Conservation (phyloP, 2,797 vertebrate genomes). For the Muscicapa striata region DNA sequence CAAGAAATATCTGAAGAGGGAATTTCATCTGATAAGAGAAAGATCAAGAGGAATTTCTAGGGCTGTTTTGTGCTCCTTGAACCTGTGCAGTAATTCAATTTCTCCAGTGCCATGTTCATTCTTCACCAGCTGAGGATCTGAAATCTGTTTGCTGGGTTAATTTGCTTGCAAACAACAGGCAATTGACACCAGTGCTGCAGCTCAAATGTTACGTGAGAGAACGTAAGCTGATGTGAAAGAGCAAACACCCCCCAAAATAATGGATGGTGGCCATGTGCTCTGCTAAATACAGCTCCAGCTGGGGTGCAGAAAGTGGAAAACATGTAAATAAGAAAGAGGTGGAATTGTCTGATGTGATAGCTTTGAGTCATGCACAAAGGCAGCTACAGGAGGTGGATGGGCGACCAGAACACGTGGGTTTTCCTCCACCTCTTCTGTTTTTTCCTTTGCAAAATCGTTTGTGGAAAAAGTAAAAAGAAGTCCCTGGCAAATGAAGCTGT, state of each 20-base stretch:
- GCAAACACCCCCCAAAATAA: not conserved
- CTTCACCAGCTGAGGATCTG: not conserved
- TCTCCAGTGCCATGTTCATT: not conserved
- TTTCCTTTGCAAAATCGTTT: not conserved
- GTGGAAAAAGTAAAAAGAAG: not conserved
- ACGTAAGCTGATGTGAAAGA: not conserved
- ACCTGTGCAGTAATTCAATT: not conserved
- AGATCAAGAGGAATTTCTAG: not conserved
- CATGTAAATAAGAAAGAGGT: not conserved
- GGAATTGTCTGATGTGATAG: not conserved
- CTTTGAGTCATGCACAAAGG: constrained; percentile 15
- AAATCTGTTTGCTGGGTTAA: constrained; percentile 4
- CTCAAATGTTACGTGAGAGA: constrained; percentile 5
- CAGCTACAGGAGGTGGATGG: not conserved
- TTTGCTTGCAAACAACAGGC: constrained; percentile 42
- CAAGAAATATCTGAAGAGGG: not conserved
- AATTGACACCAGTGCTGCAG: constrained; percentile 13
- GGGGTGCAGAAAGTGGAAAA: constrained; percentile 9
- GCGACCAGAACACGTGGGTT: not conserved
- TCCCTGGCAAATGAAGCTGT: not conserved
- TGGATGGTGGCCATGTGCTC: not conserved
- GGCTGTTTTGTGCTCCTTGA: not conserved
- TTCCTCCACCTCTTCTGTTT: not conserved
- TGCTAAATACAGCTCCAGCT: not conserved
- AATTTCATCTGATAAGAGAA: not conserved